Conservation (phyloP, 2,888 invertebrate species). For the Craniophora ligustri region DNA sequence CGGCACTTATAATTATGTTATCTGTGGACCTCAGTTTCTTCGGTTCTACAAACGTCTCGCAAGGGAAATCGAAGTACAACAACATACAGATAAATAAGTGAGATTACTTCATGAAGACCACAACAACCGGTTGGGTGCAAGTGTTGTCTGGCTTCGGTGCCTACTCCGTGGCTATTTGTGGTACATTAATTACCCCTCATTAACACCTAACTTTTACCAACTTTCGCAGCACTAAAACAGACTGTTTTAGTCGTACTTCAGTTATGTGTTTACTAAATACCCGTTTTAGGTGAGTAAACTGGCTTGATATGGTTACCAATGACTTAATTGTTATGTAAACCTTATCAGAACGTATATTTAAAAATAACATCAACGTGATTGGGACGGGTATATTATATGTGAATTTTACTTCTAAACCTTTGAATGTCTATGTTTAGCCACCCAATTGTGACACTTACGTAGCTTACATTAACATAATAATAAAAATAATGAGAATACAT, state of each 20-base stretch:
- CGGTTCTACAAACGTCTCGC: constrained; percentile 2
- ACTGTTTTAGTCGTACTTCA: neutral
- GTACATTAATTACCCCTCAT: constrained; percentile 36
- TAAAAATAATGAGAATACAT: too few relatives aligned
- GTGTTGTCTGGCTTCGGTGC: constrained; percentile 13
- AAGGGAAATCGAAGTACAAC: constrained; percentile 11
- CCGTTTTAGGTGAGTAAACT: constrained; percentile 4
- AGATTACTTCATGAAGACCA: constrained; percentile 23
- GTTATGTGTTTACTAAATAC: constrained; percentile 11
- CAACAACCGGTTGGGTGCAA: constrained; percentile 15
- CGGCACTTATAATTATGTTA: too few relatives aligned
- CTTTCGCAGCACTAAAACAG: constrained; percentile 31
- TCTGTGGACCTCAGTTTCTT: too few relatives aligned
- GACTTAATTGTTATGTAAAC: constrained; percentile 13
- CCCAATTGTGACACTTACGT: too few relatives aligned
- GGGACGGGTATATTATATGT: too few relatives aligned
- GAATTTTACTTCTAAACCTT: neutral
- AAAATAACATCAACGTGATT: neutral
- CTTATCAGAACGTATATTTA: neutral
- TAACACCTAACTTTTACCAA: constrained; percentile 39
- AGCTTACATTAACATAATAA: too few relatives aligned
- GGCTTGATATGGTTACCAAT: constrained; percentile 15
- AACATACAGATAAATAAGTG: constrained; percentile 15
- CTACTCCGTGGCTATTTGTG: constrained; percentile 30
- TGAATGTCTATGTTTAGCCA: neutral